These are phyloP conservation scores for Sternotherus odoratus DNA, from an alignment of 2,797 vertebrate genomes.

Conservation along the genomic window DNA sequence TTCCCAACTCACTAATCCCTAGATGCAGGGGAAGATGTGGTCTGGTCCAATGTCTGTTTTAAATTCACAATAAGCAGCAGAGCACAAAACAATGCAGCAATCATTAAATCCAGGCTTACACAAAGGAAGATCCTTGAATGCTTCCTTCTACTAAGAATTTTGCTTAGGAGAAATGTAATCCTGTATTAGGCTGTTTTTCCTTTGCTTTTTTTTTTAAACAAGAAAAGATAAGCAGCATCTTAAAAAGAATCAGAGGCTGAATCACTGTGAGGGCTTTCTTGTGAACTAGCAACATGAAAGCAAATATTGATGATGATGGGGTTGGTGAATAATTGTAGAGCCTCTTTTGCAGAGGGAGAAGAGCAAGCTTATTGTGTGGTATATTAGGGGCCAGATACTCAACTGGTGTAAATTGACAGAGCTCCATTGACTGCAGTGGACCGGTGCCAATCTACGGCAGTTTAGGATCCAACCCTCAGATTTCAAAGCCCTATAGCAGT, in stretches of 20 bases:
- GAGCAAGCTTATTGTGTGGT: background rate
- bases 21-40: background rate
- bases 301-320: slow-evolving; percentile 9
- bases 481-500: background rate
- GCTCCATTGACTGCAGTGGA: background rate
- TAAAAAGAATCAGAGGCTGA: background rate
- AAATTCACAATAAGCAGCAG: slow-evolving; percentile 8
- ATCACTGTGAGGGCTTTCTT: background rate
- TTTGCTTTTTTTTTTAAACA: background rate
- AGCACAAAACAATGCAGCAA: slow-evolving; percentile 21
- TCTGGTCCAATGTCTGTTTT: background rate
- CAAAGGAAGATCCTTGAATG: background rate
- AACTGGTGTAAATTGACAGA: background rate
- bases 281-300: slow-evolving; percentile 31
- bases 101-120: slow-evolving; percentile 23
- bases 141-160: slow-evolving; percentile 46
- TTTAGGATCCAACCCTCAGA: background rate
- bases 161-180: background rate
- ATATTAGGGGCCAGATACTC: background rate
- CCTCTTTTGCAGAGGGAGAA: background rate
- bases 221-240: slow-evolving; percentile 24
- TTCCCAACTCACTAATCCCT: slow-evolving; percentile 7
- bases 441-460: background rate
- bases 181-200: background rate
- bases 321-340: slow-evolving; percentile 2